phyloP scores from a whole-genome alignment of 2,888 invertebrate genomes.

The Metellina segmentata region DNA sequence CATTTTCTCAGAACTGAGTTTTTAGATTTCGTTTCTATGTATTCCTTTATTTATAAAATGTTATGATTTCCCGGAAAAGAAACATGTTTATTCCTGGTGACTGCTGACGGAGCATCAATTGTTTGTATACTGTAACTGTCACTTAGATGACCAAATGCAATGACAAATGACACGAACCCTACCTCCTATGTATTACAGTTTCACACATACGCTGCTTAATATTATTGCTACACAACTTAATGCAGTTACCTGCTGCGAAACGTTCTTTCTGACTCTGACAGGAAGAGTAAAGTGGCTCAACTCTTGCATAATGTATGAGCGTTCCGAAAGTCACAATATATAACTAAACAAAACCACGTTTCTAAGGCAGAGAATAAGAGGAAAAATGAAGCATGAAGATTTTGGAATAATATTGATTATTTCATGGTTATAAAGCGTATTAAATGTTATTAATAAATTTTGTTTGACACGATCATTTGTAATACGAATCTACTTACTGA shows the following conservation, averaged over 20 bases:
- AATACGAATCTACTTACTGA: too few species aligned
- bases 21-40: too few species aligned
- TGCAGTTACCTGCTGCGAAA: background rate
- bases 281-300: background rate
- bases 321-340: background rate
- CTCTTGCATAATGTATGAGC: conserved; percentile 21
- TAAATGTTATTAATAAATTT: background rate
- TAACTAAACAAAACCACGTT: background rate
- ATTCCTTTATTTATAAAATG: too few species aligned
- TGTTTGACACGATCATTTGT: too few species aligned
- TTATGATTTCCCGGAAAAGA: too few species aligned
- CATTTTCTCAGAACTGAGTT: too few species aligned
- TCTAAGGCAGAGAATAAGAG: background rate
- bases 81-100: too few species aligned
- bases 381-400: background rate
- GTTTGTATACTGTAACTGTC: background rate
- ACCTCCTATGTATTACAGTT: background rate
- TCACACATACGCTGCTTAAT: background rate
- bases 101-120: background rate
- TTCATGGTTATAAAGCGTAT: background rate
- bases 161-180: background rate
- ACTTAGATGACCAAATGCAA: background rate
- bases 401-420: background rate
- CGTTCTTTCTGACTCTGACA: background rate
- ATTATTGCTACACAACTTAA: background rate